phyloP scores from a whole-genome alignment of 2,797 vertebrate species.

The Neopelma chrysocephalum region DNA sequence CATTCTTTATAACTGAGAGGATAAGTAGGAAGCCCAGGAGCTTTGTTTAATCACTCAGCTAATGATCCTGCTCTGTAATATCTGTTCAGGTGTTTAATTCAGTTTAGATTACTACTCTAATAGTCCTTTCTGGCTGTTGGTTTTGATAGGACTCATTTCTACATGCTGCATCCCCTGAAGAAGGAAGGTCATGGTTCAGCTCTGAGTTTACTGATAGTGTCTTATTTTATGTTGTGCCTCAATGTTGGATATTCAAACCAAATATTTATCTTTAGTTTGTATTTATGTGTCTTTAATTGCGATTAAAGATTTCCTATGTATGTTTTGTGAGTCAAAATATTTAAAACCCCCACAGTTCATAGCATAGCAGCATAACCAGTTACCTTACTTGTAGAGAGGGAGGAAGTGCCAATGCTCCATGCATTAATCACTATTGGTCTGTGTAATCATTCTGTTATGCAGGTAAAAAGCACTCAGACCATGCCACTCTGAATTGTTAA shows the following conservation, averaged over 20 bases:
- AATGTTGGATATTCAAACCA: not conserved
- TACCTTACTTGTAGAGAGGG: not conserved
- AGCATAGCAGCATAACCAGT: not conserved
- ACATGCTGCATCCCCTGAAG: not conserved
- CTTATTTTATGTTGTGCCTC: not conserved
- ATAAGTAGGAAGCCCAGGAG: conserved; percentile 14
- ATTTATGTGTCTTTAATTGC: not conserved
- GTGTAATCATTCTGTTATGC: not conserved
- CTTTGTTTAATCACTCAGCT: conserved; percentile 36
- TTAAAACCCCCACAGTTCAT: not conserved
- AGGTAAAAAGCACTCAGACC: not conserved
- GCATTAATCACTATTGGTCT: not conserved
- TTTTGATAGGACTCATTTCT: conserved; percentile 19
- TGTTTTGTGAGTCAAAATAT: not conserved
- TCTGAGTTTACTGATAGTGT: not conserved
- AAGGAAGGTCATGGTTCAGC: not conserved
- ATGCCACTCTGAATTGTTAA: not conserved
- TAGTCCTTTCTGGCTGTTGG: conserved; percentile 25
- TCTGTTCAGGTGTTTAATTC: conserved; percentile 50
- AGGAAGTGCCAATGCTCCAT: not conserved
- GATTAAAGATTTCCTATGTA: not conserved
- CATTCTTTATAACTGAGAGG: not conserved
- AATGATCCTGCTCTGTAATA: conserved; percentile 38
- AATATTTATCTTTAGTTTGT: not conserved
- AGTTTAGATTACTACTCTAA: conserved; percentile 15